Percentiles rank a stretch among this genome's conserved stretches.
phyloP scores from a whole-genome alignment of 2,797 vertebrate genomes.

The Anguilla pacifica region DNA sequence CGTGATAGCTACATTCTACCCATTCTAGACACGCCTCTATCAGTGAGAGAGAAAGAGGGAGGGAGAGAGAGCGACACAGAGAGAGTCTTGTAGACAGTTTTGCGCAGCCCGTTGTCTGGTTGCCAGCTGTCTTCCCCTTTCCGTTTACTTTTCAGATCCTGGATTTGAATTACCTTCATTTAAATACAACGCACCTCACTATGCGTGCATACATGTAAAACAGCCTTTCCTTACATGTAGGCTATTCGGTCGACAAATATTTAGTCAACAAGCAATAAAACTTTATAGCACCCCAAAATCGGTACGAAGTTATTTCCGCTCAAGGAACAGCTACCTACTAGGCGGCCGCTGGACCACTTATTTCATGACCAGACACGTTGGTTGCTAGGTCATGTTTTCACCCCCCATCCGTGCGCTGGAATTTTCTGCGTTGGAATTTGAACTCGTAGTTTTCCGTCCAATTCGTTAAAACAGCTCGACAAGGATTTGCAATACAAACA shows the following conservation, averaged over 20 bases:
- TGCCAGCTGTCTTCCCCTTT: not conserved
- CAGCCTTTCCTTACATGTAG: not conserved
- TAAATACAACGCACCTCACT: not conserved
- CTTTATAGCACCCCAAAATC: not conserved
- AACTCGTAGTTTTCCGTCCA: not conserved
- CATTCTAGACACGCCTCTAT: conserved; percentile 23
- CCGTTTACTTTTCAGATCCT: not conserved
- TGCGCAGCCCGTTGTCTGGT: not conserved
- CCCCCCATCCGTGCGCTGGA: not conserved
- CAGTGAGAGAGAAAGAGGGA: not conserved
- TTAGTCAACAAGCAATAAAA: not conserved
- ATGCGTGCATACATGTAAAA: not conserved
- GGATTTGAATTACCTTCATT: not conserved
- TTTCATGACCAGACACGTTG: not conserved
- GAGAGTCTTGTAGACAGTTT: not conserved
- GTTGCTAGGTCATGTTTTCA: not conserved
- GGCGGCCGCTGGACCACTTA: not conserved
- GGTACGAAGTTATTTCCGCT: not conserved
- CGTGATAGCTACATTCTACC: conserved; percentile 4
- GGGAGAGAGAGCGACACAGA: not conserved
- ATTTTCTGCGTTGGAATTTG: not conserved
- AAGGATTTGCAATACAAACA: not conserved
- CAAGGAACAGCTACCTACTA: not conserved
- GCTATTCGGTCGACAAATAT: not conserved
- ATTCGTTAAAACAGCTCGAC: not conserved